Base-by-base conservation (phyloP, 1,140 invertebrate genomes). In the Leptinotarsa texana region DNA sequence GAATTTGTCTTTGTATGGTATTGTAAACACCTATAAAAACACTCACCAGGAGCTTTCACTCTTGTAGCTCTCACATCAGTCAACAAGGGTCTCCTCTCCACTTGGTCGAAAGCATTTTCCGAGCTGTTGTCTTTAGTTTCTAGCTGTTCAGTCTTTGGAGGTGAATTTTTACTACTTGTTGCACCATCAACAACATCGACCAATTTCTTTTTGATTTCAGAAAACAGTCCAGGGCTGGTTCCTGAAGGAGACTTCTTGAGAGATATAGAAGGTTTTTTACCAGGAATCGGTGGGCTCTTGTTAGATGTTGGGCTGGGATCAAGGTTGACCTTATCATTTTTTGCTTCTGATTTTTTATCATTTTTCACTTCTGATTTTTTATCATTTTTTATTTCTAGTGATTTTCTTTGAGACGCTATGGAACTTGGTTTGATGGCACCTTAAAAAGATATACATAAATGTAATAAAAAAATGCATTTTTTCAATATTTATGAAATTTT, bases 201-300 rank as follows among this genome's bases (percentile, higher is more conserved):
- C 74, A 89, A 86, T 86, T 90, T 91, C 75, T 87, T 90, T 78
- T 89, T 90, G 3, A 90, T 80, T 11, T 89, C 89, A 22, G 88
- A 87, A 73, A 91, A 86, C 47, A 91, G 80, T 15, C 88, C 86
- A 27, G 51, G 84, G 24, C 87, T 86, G 0, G 87, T 84, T 17
- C 87, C 86, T 3, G 89, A 89, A 4, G 89, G 89, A 75, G 89
- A 90, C 77, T 91, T 91, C 83, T 91, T 91, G 61, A 88, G 81
- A 61, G 90, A 88, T 75, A 91, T 87, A 70, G 85, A 86, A 17
- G 90, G 90, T 83, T 91, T 91, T 80, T 91, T 91, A 51, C 84
- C 77, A 33, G 83, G 83, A 42, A 84, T 42, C 5, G 83, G 82
- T 22, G 84, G 83, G 15, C 79, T 80, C 22, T 73, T 74, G 74